Evolutionary conservation across 2,888 invertebrate genomes (phyloP), one percentile per base, ranked within the genome.

Genomic region (Melanostoma scalare): DNA sequence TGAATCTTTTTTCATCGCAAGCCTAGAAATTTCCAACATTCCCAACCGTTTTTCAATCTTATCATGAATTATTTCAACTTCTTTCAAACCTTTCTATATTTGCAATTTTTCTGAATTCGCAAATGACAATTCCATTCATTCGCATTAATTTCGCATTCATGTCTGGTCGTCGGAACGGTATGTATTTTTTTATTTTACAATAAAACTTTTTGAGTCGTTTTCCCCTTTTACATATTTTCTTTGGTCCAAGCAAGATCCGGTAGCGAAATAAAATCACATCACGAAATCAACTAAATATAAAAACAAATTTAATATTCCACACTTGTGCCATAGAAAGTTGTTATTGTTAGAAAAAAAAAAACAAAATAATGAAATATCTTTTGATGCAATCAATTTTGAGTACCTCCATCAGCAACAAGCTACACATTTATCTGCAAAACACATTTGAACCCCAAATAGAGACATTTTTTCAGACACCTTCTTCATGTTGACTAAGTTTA

Each of bases 161-260:
- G 74, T 56, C 74, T 33, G 40, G 48, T 33, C 36, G 56, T 65
- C 44, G 50, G 65, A 58, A 31, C 8, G 36, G 10, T 55, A 72
- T 67, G 33, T 36, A 69, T 56, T 42, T 20, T 31, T 42, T 53
- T 35, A 44, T 53, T 44, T 68, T 8, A 33, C 30, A 42, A 31
- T 56, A 30, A 52, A 31, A n/a, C 33, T 44, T 1, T 30, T 38
- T 8, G 33, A 10, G 40, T 4, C 35, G n/a, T 81, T 81, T 75
- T 58, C 65, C 68, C 68, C 68, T 69, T 65, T 60, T 33, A 9
- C 30, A 20, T 20, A 20, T 20, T 20, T 20, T 20, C 20, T 20
- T 20, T 72, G 74, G 71, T 61, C 63, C 67, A 52, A 50, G 6
- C 20, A 20, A 76, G 67, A 81, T 81, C 77, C 75, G 80, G 75